These are phyloP conservation scores for Drosophila planitibia DNA, from an alignment of 2,888 invertebrate species.

Conservation along the genomic window DNA sequence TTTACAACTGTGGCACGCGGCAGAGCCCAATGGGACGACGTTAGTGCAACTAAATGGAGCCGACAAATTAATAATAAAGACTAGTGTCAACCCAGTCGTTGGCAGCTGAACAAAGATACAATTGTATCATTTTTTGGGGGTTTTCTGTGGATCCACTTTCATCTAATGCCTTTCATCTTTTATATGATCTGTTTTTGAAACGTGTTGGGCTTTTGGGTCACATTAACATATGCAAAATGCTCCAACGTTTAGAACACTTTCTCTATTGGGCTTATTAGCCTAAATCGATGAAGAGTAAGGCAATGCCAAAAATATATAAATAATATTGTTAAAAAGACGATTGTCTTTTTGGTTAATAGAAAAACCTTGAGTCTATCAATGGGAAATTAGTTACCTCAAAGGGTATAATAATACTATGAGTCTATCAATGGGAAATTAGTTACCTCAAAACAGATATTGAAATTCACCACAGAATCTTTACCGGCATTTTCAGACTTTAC, in stretches of 20 bases:
- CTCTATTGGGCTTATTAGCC: conserved; percentile 60
- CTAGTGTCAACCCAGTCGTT: conserved; percentile 32
- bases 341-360: conserved; percentile 8
- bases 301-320: conserved; percentile 23
- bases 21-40: conserved; percentile 24
- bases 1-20: conserved; percentile 4
- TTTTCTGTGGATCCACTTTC: conserved; percentile 26
- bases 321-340: conserved; percentile 19
- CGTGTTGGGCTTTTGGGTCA: conserved; percentile 49
- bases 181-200: conserved; percentile 38
- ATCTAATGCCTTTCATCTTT: conserved; percentile 29
- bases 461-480: conserved; percentile 34
- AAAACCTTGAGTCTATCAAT: conserved; percentile 13
- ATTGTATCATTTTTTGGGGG: conserved; percentile 33
- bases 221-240: conserved; percentile 59
- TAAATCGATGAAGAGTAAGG: conserved; percentile 41
- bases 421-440: conserved; percentile 14
- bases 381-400: conserved; percentile 17
- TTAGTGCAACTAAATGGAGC: conserved; percentile 10
- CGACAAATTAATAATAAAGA: conserved; percentile 36
- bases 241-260: conserved; percentile 60
- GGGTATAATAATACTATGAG: background rate
- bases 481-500: background rate
- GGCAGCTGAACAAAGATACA: conserved; percentile 41
- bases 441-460: conserved; percentile 32